Conservation (phyloP, 2,888 invertebrate genomes). For the Archips crataeganus region DNA sequence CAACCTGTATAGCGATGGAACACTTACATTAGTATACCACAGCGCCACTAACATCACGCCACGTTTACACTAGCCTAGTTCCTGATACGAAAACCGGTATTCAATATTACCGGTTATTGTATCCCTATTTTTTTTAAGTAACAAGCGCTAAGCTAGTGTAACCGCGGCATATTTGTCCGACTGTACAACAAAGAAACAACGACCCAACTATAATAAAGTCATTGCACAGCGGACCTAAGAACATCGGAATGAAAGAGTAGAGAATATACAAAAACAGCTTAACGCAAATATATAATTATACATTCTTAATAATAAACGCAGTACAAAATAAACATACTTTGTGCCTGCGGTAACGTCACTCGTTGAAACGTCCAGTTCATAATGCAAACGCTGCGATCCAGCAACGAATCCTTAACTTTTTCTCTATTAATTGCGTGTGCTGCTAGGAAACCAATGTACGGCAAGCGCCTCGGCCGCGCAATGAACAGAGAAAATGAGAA, state of each 20-base stretch:
- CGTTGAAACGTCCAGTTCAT: slow-evolving; percentile 12
- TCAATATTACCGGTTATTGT: background rate
- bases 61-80: background rate
- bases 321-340: slow-evolving; percentile 51
- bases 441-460: no score
- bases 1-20: slow-evolving; percentile 55
- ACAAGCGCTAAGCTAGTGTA: background rate
- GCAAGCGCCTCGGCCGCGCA: no score
- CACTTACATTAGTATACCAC: slow-evolving; percentile 48
- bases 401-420: no score
- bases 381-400: background rate
- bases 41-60: slow-evolving; percentile 4
- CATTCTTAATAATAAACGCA: slow-evolving; percentile 47
- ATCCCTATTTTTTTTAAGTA: background rate
- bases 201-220: slow-evolving; percentile 20
- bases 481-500: no score
- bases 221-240: slow-evolving; percentile 47
- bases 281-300: slow-evolving; percentile 52
- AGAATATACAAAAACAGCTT: slow-evolving; percentile 57
- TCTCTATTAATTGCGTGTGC: no score
- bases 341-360: slow-evolving; percentile 46
- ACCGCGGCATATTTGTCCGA: background rate
- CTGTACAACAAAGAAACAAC: slow-evolving; percentile 20
- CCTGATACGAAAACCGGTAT: background rate
- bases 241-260: slow-evolving; percentile 76